Conservation (phyloP, 2,888 invertebrate genomes). For the Xestia xanthographa region DNA sequence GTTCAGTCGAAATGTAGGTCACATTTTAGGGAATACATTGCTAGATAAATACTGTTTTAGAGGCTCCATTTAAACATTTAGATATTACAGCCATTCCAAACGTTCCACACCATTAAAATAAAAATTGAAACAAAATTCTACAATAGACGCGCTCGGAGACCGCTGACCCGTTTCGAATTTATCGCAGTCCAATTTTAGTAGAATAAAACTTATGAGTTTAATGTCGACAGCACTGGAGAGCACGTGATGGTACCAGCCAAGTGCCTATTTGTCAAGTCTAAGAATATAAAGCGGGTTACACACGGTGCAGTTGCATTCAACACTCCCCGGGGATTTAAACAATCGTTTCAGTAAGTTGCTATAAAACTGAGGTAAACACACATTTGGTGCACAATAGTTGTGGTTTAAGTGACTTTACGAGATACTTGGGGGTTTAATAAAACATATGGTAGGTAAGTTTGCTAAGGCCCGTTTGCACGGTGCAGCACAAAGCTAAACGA, state of each 20-base stretch:
- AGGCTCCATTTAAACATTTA: conserved; percentile 15
- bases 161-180: conserved; percentile 60
- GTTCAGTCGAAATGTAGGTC: conserved; percentile 18
- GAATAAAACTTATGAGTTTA: conserved; percentile 61
- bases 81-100: conserved; percentile 27
- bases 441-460: conserved; percentile 17
- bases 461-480: background rate
- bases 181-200: conserved; percentile 59
- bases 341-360: conserved; percentile 49
- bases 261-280: conserved; percentile 64
- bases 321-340: conserved; percentile 56
- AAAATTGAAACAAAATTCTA: conserved; percentile 61
- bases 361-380: conserved; percentile 56
- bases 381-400: conserved; percentile 36
- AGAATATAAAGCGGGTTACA: conserved; percentile 57
- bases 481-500: background rate
- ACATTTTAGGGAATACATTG: background rate
- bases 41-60: conserved; percentile 10
- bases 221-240: conserved; percentile 54
- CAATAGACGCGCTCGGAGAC: conserved; percentile 38
- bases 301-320: conserved; percentile 53
- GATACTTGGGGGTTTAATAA: conserved; percentile 39
- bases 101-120: conserved; percentile 47
- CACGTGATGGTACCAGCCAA: conserved; percentile 62
- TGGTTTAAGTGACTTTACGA: conserved; percentile 31